These are phyloP conservation scores for Acanthacorydalis orientalis DNA, from an alignment of 2,888 invertebrate genomes.

Conservation along the genomic window DNA sequence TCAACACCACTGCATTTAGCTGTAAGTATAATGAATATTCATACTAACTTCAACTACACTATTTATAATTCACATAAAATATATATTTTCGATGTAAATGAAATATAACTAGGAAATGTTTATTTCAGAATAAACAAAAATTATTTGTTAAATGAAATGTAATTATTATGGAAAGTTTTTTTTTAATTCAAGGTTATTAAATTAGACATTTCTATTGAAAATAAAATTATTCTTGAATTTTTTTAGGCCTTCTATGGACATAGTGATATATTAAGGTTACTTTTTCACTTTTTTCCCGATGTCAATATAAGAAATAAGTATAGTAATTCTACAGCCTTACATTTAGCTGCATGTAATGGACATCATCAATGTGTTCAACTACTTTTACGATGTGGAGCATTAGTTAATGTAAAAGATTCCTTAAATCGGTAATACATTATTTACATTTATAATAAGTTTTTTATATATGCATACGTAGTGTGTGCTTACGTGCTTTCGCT, in stretches of 20 bases:
- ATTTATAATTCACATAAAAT: background rate
- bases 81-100: too few relatives aligned
- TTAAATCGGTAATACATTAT: too few relatives aligned
- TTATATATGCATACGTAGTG: too few relatives aligned
- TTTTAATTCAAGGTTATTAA: too few relatives aligned
- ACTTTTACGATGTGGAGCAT: constrained; percentile 35
- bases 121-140: too few relatives aligned
- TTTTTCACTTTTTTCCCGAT: constrained; percentile 34
- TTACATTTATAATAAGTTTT: too few relatives aligned
- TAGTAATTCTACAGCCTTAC: constrained; percentile 39
- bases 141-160: too few relatives aligned
- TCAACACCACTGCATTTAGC: constrained; percentile 41
- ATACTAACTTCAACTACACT: background rate
- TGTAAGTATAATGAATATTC: constrained; percentile 16
- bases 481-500: too few relatives aligned
- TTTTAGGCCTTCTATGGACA: constrained; percentile 35
- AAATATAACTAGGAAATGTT: too few relatives aligned
- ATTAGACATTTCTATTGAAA: too few relatives aligned
- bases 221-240: background rate
- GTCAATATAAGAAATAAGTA: constrained; percentile 35
- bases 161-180: too few relatives aligned
- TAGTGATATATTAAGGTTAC: constrained; percentile 31
- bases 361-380: constrained; percentile 37
- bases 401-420: constrained; percentile 29
- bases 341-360: constrained; percentile 36